Evolutionary conservation across 2,888 invertebrate species (phyloP).

Genomic region (Chalcis sispes): DNA sequence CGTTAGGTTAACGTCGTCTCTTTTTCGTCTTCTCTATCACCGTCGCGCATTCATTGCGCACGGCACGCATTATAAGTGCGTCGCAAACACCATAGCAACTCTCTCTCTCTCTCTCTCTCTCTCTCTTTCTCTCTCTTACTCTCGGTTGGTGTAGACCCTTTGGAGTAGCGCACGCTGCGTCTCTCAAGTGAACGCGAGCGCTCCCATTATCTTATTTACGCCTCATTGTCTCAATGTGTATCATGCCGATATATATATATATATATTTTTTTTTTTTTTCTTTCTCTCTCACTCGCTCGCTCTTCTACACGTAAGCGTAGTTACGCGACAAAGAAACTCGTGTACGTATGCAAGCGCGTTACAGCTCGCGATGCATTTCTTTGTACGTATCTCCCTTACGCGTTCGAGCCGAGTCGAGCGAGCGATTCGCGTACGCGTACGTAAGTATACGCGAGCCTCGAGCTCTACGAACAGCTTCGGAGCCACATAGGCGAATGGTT

Average conservation of each 20-base stretch:
- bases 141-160: slow-evolving; percentile 44
- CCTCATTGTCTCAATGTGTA: slow-evolving; percentile 74
- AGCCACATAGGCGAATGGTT: too few species aligned
- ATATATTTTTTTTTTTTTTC: slow-evolving; percentile 41
- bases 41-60: slow-evolving; percentile 1
- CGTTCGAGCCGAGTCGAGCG: too few species aligned
- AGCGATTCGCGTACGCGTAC: too few species aligned
- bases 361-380: not conserved
- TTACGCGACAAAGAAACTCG: too few species aligned
- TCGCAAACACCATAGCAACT: not conserved
- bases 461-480: too few species aligned
- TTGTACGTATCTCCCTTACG: not conserved
- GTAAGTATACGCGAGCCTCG: too few species aligned
- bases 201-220: slow-evolving; percentile 75
- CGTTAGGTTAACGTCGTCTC: too few species aligned
- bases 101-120: not conserved
- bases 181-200: not conserved
- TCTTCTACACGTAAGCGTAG: too few species aligned
- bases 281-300: slow-evolving; percentile 10
- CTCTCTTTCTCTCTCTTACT: not conserved
- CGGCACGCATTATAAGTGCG: not conserved
- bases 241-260: slow-evolving; percentile 70
- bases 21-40: too few species aligned
- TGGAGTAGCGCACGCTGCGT: not conserved
- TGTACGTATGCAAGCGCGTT: not conserved